These are phyloP conservation scores for Montipora cactus DNA, from an alignment of 64 coral and sea anemone genomes.

Conservation along the genomic window DNA sequence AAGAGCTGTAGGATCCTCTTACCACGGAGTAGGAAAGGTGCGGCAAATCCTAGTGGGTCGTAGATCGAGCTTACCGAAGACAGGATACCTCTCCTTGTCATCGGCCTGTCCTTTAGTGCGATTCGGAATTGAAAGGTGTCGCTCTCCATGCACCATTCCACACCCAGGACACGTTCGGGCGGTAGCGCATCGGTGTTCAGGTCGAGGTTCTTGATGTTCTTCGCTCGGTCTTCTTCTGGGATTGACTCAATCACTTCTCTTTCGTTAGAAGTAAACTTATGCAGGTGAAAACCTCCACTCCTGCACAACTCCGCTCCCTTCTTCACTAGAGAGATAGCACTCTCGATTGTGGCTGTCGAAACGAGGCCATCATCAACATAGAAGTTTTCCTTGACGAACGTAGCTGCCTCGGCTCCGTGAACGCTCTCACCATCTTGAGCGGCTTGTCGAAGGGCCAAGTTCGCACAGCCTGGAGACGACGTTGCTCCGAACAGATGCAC, in stretches of 20 bases:
- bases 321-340: too few species aligned
- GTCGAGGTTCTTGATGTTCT: constrained; percentile 28
- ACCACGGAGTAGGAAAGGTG: too few species aligned
- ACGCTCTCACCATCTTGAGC: constrained; percentile 27
- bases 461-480: constrained; percentile 3
- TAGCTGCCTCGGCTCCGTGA: constrained; percentile 11
- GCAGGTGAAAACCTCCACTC: too few species aligned
- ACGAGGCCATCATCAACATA: too few species aligned
- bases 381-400: not conserved
- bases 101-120: constrained; percentile 22
- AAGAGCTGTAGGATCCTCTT: too few species aligned
- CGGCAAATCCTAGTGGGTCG: too few species aligned
- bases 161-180: constrained; percentile 12
- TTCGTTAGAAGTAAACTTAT: too few species aligned
- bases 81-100: too few species aligned
- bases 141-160: constrained; percentile 20
- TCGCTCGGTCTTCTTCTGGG: constrained; percentile 19
- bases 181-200: constrained; percentile 12
- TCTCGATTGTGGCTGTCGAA: too few species aligned
- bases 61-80: not conserved
- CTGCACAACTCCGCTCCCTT: too few species aligned
- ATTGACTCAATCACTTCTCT: constrained; percentile 29
- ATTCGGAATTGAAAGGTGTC: constrained; percentile 28
- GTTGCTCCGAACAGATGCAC: constrained; percentile 35
- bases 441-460: not conserved